A percentile compares a stretch with the other conserved stretches of the same genome.
Conservation (phyloP, 1,140 invertebrate genomes). For the Drosophila jambulina region DNA sequence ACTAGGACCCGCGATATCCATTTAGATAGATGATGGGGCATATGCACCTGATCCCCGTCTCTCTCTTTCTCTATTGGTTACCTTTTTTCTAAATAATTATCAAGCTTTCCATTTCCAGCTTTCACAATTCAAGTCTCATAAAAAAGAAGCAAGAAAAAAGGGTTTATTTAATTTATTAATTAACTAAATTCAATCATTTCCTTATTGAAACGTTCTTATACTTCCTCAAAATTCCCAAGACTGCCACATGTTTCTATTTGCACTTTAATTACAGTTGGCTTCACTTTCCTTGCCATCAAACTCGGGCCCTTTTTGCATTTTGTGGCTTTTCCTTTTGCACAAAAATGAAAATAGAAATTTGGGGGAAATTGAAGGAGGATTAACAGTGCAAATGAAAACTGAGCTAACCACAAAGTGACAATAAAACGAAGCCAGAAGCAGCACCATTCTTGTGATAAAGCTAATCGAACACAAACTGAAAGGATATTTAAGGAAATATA, state of each 20-base stretch:
- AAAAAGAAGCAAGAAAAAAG: slow-evolving; percentile 21
- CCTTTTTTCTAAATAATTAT: neutral
- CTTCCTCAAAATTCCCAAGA: neutral
- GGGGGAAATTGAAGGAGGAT: neutral
- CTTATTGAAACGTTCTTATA: neutral
- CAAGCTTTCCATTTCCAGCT: too few species aligned
- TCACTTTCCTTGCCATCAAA: neutral
- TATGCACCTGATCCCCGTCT: slow-evolving; percentile 12
- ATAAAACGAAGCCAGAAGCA: slow-evolving; percentile 7
- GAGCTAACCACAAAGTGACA: slow-evolving; percentile 23
- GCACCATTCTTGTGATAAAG: slow-evolving; percentile 14
- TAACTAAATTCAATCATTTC: neutral
- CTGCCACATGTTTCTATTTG: neutral
- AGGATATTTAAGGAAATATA: neutral
- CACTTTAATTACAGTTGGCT: neutral
- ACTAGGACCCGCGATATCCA: slow-evolving; percentile 64
- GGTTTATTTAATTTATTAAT: too few species aligned
- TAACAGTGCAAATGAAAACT: slow-evolving; percentile 31
- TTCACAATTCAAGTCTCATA: slow-evolving; percentile 54
- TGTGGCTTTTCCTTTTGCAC: slow-evolving; percentile 8
- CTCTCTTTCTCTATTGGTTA: neutral
- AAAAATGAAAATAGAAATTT: slow-evolving; percentile 22
- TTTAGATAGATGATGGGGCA: slow-evolving; percentile 73
- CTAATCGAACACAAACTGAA: slow-evolving; percentile 12
- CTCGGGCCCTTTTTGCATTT: neutral